A percentile compares a stretch with the other conserved stretches of the same genome.
phyloP scores from a whole-genome alignment of 2,113 vertebrate genomes.

The Dicrurus megarhynchus region DNA sequence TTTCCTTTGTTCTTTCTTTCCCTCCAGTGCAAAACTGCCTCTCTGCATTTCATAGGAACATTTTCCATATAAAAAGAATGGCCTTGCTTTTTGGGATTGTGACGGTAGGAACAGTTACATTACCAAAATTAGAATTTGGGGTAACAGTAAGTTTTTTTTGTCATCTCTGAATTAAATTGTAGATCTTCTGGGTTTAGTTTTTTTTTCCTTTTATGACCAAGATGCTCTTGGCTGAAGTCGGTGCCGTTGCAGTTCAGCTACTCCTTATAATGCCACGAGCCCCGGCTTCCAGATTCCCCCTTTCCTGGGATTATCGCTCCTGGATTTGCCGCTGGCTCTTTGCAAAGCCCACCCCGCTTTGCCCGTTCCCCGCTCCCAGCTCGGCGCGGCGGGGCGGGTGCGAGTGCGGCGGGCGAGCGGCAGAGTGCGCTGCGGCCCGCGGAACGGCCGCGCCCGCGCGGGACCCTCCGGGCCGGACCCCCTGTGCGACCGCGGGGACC shows the following conservation, averaged over 20 bases:
- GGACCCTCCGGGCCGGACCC: background rate
- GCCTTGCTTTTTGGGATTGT: background rate
- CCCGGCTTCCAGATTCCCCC: accelerated
- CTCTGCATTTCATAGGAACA: background rate
- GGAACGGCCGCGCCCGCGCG: background rate
- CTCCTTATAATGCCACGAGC: accelerated
- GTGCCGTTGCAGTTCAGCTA: background rate
- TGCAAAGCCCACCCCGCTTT: accelerated
- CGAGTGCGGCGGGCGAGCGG: background rate
- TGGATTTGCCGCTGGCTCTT: background rate
- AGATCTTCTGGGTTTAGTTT: accelerated
- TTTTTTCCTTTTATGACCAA: background rate
- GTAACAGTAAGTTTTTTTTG: background rate
- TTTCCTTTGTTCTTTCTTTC: background rate
- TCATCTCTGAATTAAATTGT: background rate
- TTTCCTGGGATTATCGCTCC: accelerated
- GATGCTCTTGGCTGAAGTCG: background rate
- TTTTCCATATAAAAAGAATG: background rate
- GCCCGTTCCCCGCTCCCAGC: background rate
- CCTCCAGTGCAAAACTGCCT: background rate
- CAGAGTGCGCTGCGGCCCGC: background rate
- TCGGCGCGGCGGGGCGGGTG: background rate
- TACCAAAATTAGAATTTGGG: background rate
- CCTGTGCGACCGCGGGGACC: background rate
- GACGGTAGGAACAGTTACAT: background rate